phyloP scores from a whole-genome alignment of 1,140 invertebrate genomes.

The Oryctes rhinoceros region DNA sequence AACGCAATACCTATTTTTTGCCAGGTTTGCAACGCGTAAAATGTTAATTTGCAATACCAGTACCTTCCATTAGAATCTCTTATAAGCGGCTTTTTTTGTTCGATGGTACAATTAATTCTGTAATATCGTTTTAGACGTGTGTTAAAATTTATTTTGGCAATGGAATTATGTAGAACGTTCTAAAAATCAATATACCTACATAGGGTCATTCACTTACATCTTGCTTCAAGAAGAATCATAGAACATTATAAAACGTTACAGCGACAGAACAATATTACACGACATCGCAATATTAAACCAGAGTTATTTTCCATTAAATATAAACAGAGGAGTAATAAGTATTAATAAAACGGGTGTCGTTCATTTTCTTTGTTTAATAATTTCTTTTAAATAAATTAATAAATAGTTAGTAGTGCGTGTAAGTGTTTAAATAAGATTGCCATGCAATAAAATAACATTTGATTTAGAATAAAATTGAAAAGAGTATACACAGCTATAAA shows the following conservation, averaged over 20 bases:
- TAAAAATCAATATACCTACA: slow-evolving; percentile 10
- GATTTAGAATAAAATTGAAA: slow-evolving; percentile 31
- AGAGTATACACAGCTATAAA: slow-evolving; percentile 2
- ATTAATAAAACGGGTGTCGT: not conserved
- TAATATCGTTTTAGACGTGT: not conserved
- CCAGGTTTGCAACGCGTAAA: slow-evolving; percentile 16
- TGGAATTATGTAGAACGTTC: slow-evolving; percentile 3
- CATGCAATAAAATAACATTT: slow-evolving; percentile 5
- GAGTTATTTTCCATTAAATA: not conserved
- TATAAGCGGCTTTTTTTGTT: not conserved
- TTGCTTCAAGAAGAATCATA: slow-evolving; percentile 1
- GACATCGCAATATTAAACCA: not conserved
- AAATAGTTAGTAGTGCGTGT: not conserved
- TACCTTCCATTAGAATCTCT: not conserved
- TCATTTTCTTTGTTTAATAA: not conserved
- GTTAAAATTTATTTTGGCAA: not conserved
- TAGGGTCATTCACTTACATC: slow-evolving; percentile 15
- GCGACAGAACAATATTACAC: slow-evolving; percentile 1
- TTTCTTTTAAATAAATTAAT: not conserved
- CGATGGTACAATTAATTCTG: not conserved
- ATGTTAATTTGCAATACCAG: not conserved
- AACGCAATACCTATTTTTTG: not conserved
- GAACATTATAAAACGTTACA: not conserved
- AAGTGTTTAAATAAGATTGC: slow-evolving; percentile 4
- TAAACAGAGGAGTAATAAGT: not conserved